Percentiles rank a stretch among this genome's conserved stretches.
phyloP scores from a whole-genome alignment of 53 echinoderm and acorn worm species.

The Henricia sp. region DNA sequence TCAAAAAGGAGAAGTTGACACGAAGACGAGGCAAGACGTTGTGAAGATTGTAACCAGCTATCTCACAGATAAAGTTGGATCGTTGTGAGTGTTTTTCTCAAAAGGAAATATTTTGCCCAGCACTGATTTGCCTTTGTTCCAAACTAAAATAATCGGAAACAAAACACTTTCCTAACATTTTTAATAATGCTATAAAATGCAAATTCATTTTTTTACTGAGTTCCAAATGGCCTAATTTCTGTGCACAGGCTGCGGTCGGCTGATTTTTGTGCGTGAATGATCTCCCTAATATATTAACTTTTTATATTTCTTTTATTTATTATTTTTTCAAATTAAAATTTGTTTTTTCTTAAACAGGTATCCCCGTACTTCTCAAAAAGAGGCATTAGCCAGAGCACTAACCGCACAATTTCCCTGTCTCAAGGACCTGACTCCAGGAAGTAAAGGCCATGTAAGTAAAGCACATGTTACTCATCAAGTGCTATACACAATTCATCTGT shows the following conservation, averaged over 20 bases:
- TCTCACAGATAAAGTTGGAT: constrained; percentile 8
- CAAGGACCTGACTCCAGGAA: constrained; percentile 12
- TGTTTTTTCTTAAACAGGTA: not conserved
- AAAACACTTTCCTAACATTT: too few species aligned
- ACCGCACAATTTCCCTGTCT: constrained; percentile 4
- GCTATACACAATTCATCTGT: not conserved
- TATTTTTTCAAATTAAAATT: too few species aligned
- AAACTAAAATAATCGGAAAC: too few species aligned
- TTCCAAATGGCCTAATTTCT: too few species aligned
- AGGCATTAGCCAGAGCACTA: constrained; percentile 13
- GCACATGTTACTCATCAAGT: not conserved
- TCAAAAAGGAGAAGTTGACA: not conserved
- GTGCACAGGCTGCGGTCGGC: too few species aligned
- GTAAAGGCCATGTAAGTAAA: constrained; percentile 27
- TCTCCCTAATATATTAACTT: too few species aligned
- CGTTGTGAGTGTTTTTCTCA: constrained; percentile 3
- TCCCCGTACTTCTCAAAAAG: constrained; percentile 26
- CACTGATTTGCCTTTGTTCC: too few species aligned
- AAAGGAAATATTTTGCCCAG: too few species aligned
- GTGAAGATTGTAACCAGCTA: constrained; percentile 16
- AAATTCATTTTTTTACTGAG: too few species aligned
- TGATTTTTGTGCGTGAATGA: too few species aligned
- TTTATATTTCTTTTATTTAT: too few species aligned
- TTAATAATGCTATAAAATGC: too few species aligned
- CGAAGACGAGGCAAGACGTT: constrained; percentile 2